phyloP scores from a whole-genome alignment of 2,888 invertebrate genomes.

The Cephus pulcher region DNA sequence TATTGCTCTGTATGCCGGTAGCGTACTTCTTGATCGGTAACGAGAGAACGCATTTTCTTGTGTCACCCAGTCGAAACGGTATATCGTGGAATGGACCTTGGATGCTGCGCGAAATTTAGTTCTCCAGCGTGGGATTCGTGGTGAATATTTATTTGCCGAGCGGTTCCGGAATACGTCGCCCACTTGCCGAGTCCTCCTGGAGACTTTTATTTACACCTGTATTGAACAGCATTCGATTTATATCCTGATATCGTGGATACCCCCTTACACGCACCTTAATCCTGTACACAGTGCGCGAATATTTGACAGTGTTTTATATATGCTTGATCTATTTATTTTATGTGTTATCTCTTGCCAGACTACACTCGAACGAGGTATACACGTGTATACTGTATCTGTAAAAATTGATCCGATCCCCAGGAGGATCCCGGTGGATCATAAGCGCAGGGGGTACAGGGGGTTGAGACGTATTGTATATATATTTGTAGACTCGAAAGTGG shows the following conservation, averaged over 20 bases:
- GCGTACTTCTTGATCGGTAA: neutral
- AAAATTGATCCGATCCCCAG: neutral
- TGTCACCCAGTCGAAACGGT: neutral
- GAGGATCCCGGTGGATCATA: neutral
- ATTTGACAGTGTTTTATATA: neutral
- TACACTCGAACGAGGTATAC: neutral
- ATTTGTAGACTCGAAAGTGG: constrained; percentile 31
- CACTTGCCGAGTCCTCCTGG: neutral
- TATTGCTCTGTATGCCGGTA: neutral
- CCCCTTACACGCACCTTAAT: neutral
- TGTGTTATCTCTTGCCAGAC: neutral
- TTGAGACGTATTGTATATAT: neutral
- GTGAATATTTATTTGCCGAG: neutral
- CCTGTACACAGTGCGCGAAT: neutral
- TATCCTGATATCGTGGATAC: neutral
- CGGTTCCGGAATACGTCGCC: neutral
- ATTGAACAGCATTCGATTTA: neutral
- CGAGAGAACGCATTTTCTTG: neutral
- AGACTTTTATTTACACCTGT: neutral
- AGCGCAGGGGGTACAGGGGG: neutral
- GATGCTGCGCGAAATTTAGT: neutral
- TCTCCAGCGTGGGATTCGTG: neutral
- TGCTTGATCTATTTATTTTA: neutral
- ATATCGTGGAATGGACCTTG: neutral
- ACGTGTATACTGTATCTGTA: neutral